Conservation (phyloP, 1,140 invertebrate species). For the Holcopasites calliopsidis region DNA sequence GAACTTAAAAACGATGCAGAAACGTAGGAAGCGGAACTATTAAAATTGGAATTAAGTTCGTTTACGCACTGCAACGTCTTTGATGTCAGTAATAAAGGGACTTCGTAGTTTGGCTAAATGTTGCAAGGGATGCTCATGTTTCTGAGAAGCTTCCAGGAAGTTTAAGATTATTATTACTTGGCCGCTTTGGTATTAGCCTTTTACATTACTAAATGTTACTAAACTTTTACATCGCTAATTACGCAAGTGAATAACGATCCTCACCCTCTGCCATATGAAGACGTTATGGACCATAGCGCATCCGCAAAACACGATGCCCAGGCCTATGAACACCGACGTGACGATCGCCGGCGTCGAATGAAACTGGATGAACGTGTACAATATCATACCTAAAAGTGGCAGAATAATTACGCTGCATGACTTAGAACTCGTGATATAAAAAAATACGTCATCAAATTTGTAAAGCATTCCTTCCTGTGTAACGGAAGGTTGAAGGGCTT, state of each 20-base stretch:
- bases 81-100: no score
- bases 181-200: background rate
- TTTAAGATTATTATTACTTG: no score
- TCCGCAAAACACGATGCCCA: conserved; percentile 94
- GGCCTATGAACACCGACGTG: conserved; percentile 91
- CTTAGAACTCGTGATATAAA: background rate
- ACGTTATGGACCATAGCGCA: conserved; percentile 96
- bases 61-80: background rate
- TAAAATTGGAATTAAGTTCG: background rate
- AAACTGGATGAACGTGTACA: conserved; percentile 95
- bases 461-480: no score
- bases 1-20: background rate
- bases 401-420: background rate
- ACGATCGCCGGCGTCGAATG: conserved; percentile 94
- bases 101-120: no score
- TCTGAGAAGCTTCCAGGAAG: no score
- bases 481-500: no score
- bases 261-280: conserved; percentile 95
- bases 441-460: no score
- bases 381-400: conserved; percentile 86
- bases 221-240: no score
- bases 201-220: no score
- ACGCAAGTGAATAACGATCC: conserved; percentile 46
- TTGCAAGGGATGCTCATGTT: no score
- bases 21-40: background rate